Percentiles rank a stretch among this genome's conserved stretches.
Evolutionary conservation across 2,797 vertebrate species (phyloP).

Genomic region (Siniperca obscura): DNA sequence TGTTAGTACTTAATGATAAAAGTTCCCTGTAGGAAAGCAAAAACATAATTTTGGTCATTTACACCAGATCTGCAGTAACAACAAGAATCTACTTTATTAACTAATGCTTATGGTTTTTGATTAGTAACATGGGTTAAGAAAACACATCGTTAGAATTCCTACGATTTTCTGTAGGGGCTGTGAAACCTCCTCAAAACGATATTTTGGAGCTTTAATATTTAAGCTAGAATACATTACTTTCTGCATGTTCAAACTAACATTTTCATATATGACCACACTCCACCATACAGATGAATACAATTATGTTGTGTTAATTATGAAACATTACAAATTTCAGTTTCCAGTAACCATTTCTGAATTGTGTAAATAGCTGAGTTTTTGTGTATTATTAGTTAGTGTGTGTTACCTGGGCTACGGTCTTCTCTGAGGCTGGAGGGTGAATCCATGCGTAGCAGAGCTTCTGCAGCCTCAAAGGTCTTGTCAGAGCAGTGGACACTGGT

Average conservation of each 20-base stretch:
- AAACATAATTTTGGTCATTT: background rate
- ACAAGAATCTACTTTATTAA: background rate
- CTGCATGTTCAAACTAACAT: background rate
- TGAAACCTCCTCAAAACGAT: background rate
- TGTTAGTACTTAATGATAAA: background rate
- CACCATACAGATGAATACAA: background rate
- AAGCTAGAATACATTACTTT: background rate
- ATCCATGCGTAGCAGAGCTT: constrained; percentile 98
- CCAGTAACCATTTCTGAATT: background rate
- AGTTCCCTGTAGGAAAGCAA: background rate
- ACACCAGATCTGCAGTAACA: background rate
- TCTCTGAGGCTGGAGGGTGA: constrained; percentile 94
- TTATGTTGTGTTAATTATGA: background rate
- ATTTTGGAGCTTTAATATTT: background rate
- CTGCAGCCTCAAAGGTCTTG: constrained; percentile 97
- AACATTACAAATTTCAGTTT: background rate
- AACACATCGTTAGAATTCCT: background rate
- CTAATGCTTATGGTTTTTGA: background rate
- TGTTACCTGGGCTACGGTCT: constrained; percentile 92
- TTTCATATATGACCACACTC: background rate
- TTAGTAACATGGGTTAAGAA: background rate
- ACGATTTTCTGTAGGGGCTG: background rate
- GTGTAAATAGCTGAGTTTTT: background rate
- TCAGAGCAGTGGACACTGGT: constrained; percentile 92
- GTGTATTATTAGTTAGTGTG: background rate